Evolutionary conservation across 2,113 vertebrate genomes (phyloP).

Genomic region (Phodopus roborovskii): DNA sequence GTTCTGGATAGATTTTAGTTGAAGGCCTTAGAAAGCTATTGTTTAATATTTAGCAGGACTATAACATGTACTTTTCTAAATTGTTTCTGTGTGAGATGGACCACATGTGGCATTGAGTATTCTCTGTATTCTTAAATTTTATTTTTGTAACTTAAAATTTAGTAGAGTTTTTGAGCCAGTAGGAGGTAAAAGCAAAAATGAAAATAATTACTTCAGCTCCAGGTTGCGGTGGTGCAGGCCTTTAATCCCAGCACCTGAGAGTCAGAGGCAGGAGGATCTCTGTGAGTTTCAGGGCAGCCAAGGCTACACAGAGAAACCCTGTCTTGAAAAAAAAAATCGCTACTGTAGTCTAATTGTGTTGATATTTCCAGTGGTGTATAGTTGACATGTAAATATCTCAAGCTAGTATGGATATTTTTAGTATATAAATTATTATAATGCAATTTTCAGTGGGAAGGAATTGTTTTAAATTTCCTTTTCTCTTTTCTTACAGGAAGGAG

Average conservation of each 20-base stretch:
- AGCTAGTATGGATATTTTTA: conserved; percentile 15
- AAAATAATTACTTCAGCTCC: neutral
- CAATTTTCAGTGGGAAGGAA: conserved; percentile 43
- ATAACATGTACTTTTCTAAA: conserved; percentile 32
- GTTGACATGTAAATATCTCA: neutral
- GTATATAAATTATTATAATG: neutral
- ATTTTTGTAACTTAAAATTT: conserved; percentile 47
- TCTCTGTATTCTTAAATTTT: neutral
- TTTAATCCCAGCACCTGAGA: too few species aligned
- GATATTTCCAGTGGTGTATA: conserved; percentile 31
- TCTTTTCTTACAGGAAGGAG: conserved; percentile 90
- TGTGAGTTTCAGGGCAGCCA: too few species aligned
- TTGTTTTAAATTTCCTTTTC: conserved; percentile 66
- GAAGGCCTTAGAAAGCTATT: neutral
- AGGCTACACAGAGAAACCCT: too few species aligned
- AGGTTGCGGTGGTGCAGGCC: too few species aligned
- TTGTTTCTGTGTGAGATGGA: neutral
- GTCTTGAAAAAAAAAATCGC: neutral
- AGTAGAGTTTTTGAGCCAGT: conserved; percentile 45
- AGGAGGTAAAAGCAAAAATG: conserved; percentile 34
- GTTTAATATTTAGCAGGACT: conserved; percentile 4
- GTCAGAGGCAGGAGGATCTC: too few species aligned
- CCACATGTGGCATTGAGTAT: conserved; percentile 33
- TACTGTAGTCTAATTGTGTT: conserved; percentile 11
- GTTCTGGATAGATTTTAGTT: conserved; percentile 42